phyloP scores from a whole-genome alignment of 2,113 vertebrate species.

The Oxyura jamaicensis region DNA sequence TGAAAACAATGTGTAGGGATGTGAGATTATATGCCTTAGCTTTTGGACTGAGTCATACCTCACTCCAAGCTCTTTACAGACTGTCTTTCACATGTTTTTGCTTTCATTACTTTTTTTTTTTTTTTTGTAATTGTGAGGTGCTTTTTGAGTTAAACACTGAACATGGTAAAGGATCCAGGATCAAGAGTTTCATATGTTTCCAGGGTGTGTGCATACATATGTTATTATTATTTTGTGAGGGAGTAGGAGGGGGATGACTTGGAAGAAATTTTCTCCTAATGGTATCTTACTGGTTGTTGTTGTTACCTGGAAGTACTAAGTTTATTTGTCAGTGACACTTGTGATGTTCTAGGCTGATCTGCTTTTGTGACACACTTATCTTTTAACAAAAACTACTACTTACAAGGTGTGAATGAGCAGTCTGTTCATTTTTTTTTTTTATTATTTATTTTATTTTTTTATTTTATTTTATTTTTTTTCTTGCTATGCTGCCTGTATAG shows the following conservation, averaged over 20 bases:
- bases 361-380: rapidly evolving
- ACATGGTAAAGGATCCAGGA: too few species aligned
- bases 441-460: too few species aligned
- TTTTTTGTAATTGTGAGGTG: not conserved
- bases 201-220: not conserved
- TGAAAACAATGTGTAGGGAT: not conserved
- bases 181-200: not conserved
- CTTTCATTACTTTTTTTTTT: not conserved
- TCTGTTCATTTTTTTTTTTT: not conserved
- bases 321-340: not conserved
- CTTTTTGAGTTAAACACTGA: not conserved
- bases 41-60: not conserved
- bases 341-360: rapidly evolving
- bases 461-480: too few species aligned
- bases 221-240: too few species aligned
- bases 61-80: not conserved
- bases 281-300: not conserved
- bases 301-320: not conserved
- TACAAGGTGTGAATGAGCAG: rapidly evolving
- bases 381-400: not conserved
- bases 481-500: not conserved
- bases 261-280: not conserved
- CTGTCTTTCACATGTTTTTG: not conserved
- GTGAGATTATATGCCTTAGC: not conserved
- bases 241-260: too few species aligned